These are phyloP conservation scores for Proteles cristata DNA, from an alignment of 2,113 vertebrate genomes.

Conservation along the genomic window DNA sequence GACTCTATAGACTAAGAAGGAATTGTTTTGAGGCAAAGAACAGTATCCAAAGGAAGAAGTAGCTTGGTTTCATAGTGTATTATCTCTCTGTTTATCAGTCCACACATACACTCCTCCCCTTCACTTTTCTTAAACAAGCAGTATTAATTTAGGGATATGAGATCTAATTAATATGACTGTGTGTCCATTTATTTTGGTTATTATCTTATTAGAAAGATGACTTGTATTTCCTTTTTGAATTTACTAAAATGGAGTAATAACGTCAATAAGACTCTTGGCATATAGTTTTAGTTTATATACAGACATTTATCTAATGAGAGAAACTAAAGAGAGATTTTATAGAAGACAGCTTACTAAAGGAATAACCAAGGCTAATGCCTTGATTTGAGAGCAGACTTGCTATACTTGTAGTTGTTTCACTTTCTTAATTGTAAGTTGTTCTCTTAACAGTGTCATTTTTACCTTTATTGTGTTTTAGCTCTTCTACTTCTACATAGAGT, in stretches of 20 bases:
- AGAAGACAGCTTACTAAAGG: not conserved
- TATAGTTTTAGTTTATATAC: conserved; percentile 3
- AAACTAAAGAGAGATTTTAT: conserved; percentile 22
- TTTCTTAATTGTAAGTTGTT: conserved; percentile 49
- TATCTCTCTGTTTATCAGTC: not conserved
- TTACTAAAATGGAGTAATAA: not conserved
- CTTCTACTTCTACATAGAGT: not conserved
- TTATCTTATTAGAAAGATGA: conserved; percentile 15
- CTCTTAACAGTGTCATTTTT: conserved; percentile 33
- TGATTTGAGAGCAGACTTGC: not conserved
- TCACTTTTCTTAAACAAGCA: not conserved
- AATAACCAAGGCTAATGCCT: not conserved
- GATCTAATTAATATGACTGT: not conserved
- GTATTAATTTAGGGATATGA: conserved; percentile 6
- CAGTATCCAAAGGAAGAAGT: not conserved
- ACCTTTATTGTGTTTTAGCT: conserved; percentile 39
- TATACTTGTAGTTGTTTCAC: conserved; percentile 2
- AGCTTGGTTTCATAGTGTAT: not conserved
- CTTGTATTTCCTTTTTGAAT: conserved; percentile 27
- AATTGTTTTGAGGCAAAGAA: conserved; percentile 24
- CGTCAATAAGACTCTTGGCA: not conserved
- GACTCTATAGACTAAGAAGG: conserved; percentile 22
- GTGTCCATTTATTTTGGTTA: not conserved
- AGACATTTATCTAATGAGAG: not conserved
- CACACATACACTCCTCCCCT: not conserved